Percentiles rank a stretch among this genome's conserved stretches.
Evolutionary conservation across 2,888 invertebrate genomes (phyloP).

Genomic region (Hylaea fasciaria): DNA sequence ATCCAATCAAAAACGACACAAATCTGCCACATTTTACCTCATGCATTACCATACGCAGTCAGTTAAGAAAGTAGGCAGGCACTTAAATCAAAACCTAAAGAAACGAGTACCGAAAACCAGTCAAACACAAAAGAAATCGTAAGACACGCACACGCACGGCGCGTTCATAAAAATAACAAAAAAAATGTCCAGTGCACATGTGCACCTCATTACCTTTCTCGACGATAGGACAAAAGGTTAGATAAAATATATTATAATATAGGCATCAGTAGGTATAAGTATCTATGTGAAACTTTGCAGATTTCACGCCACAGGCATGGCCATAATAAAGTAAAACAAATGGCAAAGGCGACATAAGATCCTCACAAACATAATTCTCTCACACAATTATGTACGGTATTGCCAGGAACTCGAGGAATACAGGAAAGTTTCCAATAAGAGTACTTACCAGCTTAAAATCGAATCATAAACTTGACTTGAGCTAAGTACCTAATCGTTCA

Average conservation of each 20-base stretch:
- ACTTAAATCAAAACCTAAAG: conserved; percentile 34
- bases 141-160: conserved; percentile 19
- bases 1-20: background rate
- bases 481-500: conserved; percentile 57
- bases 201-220: conserved; percentile 6
- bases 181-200: conserved; percentile 17
- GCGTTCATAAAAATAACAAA: conserved; percentile 18
- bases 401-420: conserved; percentile 12
- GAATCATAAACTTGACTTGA: conserved; percentile 68
- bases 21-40: conserved; percentile 1
- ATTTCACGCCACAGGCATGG: background rate
- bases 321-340: background rate
- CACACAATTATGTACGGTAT: background rate
- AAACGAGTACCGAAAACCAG: conserved; percentile 39
- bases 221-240: conserved; percentile 8
- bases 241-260: background rate
- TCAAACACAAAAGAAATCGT: conserved; percentile 43
- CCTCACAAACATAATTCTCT: too few relatives aligned
- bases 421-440: conserved; percentile 43
- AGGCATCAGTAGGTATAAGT: background rate
- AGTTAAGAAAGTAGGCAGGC: conserved; percentile 27
- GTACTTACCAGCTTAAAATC: conserved; percentile 40
- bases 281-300: background rate
- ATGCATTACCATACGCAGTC: conserved; percentile 5
- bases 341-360: too few relatives aligned